Evolutionary conservation across 2,888 invertebrate genomes (phyloP).

Genomic region (Incurvaria masculella): DNA sequence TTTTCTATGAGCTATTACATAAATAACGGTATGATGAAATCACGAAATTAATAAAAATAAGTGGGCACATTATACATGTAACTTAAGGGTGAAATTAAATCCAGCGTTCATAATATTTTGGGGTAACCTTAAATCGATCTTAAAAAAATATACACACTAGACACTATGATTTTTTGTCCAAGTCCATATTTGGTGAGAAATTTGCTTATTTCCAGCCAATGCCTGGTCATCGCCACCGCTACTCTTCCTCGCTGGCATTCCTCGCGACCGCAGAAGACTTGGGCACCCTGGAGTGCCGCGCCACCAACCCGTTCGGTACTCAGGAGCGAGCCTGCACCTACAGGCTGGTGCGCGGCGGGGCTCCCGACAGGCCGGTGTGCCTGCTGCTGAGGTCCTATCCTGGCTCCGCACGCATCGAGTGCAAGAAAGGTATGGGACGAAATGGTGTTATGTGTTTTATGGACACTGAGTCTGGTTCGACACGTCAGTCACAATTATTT

Average conservation of each 20-base stretch:
- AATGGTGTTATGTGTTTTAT: background rate
- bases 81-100: too few relatives aligned
- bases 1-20: too few relatives aligned
- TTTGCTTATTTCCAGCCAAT: too few relatives aligned
- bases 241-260: slow-evolving; percentile 35
- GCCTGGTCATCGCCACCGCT: slow-evolving; percentile 26
- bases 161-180: too few relatives aligned
- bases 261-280: slow-evolving; percentile 26
- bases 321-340: slow-evolving; percentile 33
- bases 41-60: too few relatives aligned
- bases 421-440: slow-evolving; percentile 30
- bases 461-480: background rate
- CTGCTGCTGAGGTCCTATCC: slow-evolving; percentile 23
- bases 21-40: too few relatives aligned
- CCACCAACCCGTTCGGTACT: slow-evolving; percentile 34
- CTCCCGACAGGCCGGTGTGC: slow-evolving; percentile 30
- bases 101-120: too few relatives aligned
- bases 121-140: too few relatives aligned
- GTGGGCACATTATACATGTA: too few relatives aligned
- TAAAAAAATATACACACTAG: too few relatives aligned
- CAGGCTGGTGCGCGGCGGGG: slow-evolving; percentile 26
- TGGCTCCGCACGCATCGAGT: slow-evolving; percentile 24
- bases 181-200: too few relatives aligned
- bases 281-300: slow-evolving; percentile 32
- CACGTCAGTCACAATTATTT: background rate